Conservation (phyloP, 2,113 vertebrate genomes). For the Petaurus breviceps region DNA sequence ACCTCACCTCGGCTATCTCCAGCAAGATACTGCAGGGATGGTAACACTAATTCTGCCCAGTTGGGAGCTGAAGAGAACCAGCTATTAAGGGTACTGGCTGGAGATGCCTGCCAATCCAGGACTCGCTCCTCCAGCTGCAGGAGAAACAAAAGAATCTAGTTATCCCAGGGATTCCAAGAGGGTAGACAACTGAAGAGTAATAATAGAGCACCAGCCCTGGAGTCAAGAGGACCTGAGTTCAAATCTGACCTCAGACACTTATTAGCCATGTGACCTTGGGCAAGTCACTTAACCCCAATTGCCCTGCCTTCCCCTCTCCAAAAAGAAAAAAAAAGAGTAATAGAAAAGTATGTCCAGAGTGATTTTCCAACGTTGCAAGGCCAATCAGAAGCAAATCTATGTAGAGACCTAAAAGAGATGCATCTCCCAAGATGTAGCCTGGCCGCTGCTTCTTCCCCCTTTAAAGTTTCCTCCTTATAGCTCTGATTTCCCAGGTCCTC, state of each 20-base stretch:
- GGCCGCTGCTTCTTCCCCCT: neutral
- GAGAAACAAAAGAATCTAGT: neutral
- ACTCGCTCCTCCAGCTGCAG: constrained; percentile 95
- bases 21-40: constrained; percentile 93
- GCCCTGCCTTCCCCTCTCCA: too few species aligned
- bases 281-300: too few species aligned
- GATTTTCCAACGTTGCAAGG: neutral
- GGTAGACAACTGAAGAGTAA: neutral
- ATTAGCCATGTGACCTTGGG: too few species aligned
- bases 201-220: too few species aligned
- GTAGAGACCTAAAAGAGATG: neutral
- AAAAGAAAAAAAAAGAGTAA: neutral
- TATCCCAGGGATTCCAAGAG: neutral
- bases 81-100: constrained; percentile 92
- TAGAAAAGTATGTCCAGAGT: neutral
- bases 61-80: constrained; percentile 95
- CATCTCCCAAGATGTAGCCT: neutral
- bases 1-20: constrained; percentile 92
- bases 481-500: constrained; percentile 34
- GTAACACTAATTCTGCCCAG: constrained; percentile 95
- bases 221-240: too few species aligned
- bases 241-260: too few species aligned
- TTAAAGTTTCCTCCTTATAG: neutral
- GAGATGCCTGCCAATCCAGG: constrained; percentile 93
- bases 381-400: neutral